Evolutionary conservation across 2,113 vertebrate genomes (phyloP), one percentile per base, ranked within the genome.

Genomic region (Colistium nudipinnis): DNA sequence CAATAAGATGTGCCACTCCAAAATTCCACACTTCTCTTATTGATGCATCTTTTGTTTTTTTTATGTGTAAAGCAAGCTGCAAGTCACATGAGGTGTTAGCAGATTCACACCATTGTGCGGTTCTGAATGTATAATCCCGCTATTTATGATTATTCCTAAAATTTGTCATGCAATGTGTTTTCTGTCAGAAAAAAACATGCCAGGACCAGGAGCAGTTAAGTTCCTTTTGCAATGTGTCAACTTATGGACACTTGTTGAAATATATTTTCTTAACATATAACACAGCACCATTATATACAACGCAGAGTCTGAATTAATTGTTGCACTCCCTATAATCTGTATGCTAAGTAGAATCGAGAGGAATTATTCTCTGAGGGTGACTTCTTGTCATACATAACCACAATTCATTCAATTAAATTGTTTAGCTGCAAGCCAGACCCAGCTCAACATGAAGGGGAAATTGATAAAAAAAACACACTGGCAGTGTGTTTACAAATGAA

Each of bases 251-350:
- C n/a, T 47, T n/a, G n/a, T n/a, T n/a, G n/a, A n/a, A n/a, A n/a
- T n/a, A n/a, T n/a, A n/a, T n/a, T n/a, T n/a, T n/a, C n/a, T n/a
- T n/a, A n/a, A n/a, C n/a, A n/a, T n/a, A n/a, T n/a, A n/a, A n/a
- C n/a, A n/a, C n/a, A n/a, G 33, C 20, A 70, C 62, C 63, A 56
- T 25, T 24, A 56, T 51, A 39, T 70, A 78, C 31, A 33, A 33
- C 9, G 31, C 31, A 33, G 9, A 33, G 4, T 60, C 60, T 39
- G 53, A 65, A 19, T 62, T 31, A 27, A 17, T n/a, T 39, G n/a
- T 63, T 27, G 17, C 20, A 27, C 55, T 62, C 48, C 43, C 35
- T 35, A 57, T 62, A 7, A 14, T 47, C 25, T 55, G 33, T 43
- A 19, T 55, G 56, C 44, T 43, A n/a, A 66, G 55, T 24, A 19